Percentiles rank a stretch among this genome's conserved stretches.
phyloP scores from a whole-genome alignment of 2,113 vertebrate species.

The Galeopterus variegatus region DNA sequence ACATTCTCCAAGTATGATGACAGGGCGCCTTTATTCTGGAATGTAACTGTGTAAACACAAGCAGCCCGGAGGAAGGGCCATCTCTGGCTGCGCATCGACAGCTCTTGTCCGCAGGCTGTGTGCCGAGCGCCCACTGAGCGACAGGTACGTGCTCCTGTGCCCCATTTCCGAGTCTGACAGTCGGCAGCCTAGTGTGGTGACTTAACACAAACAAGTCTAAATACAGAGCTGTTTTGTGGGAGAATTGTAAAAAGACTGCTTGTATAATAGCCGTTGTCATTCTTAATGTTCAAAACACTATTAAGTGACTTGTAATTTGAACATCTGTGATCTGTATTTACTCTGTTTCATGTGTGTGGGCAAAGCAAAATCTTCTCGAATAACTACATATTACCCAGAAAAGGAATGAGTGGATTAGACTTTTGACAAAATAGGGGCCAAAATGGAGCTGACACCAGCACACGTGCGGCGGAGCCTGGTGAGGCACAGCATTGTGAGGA shows the following conservation, averaged over 20 bases:
- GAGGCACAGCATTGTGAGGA: not conserved
- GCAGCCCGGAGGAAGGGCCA: not conserved
- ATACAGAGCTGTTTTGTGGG: slow-evolving; percentile 19
- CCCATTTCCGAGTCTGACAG: not conserved
- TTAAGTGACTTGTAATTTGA: slow-evolving; percentile 50
- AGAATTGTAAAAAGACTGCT: not conserved
- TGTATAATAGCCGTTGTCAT: not conserved
- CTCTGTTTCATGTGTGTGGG: not conserved
- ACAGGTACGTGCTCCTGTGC: not conserved
- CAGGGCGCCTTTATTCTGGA: not conserved
- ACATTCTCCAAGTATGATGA: not conserved
- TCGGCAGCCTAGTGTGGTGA: not conserved
- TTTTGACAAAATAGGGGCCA: not conserved
- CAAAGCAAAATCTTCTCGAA: not conserved
- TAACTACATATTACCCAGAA: not conserved
- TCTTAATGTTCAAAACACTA: not conserved
- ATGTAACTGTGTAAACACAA: not conserved
- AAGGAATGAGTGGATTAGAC: not conserved
- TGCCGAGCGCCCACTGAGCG: not conserved
- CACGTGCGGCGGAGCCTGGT: not conserved
- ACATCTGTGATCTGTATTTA: not conserved
- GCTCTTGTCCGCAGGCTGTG: not conserved
- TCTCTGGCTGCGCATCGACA: not conserved
- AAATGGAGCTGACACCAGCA: not conserved
- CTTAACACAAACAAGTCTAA: not conserved